phyloP scores from a whole-genome alignment of 1,140 invertebrate species.

The Daktulosphaira vitifoliae region DNA sequence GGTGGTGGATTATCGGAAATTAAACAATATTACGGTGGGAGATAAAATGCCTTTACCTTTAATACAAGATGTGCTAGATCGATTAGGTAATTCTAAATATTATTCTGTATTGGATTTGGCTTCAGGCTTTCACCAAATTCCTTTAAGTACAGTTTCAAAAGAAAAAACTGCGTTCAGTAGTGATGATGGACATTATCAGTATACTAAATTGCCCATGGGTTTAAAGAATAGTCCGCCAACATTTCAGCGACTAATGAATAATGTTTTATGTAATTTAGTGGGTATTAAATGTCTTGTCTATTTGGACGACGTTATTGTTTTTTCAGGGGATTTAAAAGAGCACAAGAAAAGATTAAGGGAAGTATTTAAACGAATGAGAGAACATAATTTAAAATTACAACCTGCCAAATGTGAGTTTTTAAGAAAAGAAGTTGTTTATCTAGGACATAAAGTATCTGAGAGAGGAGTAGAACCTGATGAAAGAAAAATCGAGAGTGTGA shows the following conservation, averaged over 20 bases:
- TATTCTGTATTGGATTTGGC: constrained; percentile 47
- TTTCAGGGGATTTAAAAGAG: neutral
- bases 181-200: constrained; percentile 41
- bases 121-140: constrained; percentile 49
- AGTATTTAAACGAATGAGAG: constrained; percentile 12
- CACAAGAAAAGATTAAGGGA: constrained; percentile 24
- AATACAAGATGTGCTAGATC: constrained; percentile 45
- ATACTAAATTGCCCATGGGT: constrained; percentile 43
- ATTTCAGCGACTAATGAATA: no score
- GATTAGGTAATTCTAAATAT: constrained; percentile 42
- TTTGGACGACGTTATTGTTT: constrained; percentile 37
- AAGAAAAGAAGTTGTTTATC: constrained; percentile 38
- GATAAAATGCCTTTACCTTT: constrained; percentile 48
- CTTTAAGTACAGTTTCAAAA: constrained; percentile 41
- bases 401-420: constrained; percentile 40
- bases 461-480: constrained; percentile 42
- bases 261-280: no score
- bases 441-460: constrained; percentile 43
- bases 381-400: constrained; percentile 31
- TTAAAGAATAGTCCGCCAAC: no score
- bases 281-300: no score
- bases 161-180: constrained; percentile 47
- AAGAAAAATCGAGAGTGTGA: constrained; percentile 42
- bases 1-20: constrained; percentile 38
- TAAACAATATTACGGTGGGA: constrained; percentile 37